Percentiles rank a stretch among this genome's conserved stretches.
Conservation (phyloP, 2,888 invertebrate species). For the Geophilus truncorum region DNA sequence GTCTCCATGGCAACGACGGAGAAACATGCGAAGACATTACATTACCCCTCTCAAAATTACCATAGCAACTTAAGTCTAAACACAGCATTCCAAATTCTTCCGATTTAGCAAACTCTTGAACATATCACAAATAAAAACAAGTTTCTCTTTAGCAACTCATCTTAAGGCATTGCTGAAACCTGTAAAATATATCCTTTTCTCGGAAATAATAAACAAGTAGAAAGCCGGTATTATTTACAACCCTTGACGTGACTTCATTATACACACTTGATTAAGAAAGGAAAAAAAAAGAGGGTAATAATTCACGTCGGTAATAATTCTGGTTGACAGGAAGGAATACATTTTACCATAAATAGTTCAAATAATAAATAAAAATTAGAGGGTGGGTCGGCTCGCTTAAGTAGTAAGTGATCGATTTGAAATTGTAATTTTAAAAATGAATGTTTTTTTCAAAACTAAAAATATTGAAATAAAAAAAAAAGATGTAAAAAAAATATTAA, state of each 20-base stretch:
- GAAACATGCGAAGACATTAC: background rate
- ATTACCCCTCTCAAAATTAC: background rate
- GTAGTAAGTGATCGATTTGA: background rate
- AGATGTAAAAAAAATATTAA: background rate
- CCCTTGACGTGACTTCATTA: slow-evolving; percentile 17
- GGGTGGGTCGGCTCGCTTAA: no score
- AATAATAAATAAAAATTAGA: background rate
- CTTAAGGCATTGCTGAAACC: background rate
- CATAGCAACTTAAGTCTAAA: background rate
- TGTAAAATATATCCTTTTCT: background rate
- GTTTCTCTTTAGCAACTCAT: no score
- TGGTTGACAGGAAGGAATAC: background rate
- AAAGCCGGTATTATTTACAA: background rate
- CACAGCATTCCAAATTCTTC: background rate
- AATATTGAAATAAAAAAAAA: background rate
- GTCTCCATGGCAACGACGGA: background rate
- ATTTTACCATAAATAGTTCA: background rate
- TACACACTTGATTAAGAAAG: background rate
- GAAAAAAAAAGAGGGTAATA: background rate
- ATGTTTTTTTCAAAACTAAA: background rate
- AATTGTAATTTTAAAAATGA: background rate
- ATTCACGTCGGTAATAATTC: background rate
- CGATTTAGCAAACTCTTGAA: no score
- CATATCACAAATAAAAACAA: no score
- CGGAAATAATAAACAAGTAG: background rate